Conservation (phyloP, 2,797 vertebrate species). For the Argya squamiceps region DNA sequence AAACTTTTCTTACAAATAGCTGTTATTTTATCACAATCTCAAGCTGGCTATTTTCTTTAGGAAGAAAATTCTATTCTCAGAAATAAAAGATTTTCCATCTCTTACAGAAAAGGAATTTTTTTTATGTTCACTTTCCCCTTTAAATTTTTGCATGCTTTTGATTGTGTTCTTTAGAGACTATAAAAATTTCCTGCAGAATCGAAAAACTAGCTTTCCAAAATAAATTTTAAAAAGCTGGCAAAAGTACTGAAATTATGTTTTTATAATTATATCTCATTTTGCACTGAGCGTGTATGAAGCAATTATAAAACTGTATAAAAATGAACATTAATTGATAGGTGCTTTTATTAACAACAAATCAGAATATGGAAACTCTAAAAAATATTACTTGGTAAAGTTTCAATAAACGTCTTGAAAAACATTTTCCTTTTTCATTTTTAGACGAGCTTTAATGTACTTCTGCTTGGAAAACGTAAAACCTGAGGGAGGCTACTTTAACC, state of each 20-base stretch:
- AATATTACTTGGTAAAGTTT: background rate
- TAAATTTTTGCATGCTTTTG: background rate
- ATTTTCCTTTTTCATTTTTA: background rate
- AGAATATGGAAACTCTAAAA: background rate
- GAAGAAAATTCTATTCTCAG: background rate
- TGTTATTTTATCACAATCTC: conserved; percentile 26
- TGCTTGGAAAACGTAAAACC: background rate
- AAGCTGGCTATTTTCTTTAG: conserved; percentile 43
- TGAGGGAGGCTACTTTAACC: background rate
- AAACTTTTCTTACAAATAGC: background rate
- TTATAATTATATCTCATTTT: background rate
- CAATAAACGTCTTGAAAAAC: background rate
- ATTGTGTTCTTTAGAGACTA: background rate
- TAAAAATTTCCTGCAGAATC: background rate
- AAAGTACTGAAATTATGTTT: background rate
- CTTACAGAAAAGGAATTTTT: conserved; percentile 19
- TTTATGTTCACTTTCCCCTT: background rate
- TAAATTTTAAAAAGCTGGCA: background rate
- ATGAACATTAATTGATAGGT: background rate
- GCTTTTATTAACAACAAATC: background rate
- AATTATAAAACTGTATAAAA: background rate
- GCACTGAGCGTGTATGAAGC: background rate
- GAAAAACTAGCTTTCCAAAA: background rate
- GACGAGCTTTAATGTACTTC: background rate
- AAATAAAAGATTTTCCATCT: conserved; percentile 24